These are phyloP conservation scores for Pentalonia nigronervosa DNA, from an alignment of 1,140 invertebrate genomes.

Conservation along the genomic window DNA sequence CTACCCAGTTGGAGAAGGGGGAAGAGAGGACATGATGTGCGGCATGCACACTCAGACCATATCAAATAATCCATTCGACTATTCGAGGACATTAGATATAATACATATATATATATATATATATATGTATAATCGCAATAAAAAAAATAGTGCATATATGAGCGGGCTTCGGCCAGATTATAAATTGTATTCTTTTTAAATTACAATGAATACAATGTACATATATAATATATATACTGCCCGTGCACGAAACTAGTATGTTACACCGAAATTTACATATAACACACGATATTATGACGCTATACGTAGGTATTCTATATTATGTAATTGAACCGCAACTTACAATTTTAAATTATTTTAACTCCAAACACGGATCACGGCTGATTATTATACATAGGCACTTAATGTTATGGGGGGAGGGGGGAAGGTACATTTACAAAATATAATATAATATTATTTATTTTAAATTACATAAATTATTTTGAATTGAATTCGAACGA, in stretches of 20 bases:
- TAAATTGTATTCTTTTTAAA: background rate
- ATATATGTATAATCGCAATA: constrained; percentile 33
- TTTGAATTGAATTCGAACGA: background rate
- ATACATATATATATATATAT: too few species aligned
- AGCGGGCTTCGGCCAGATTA: background rate
- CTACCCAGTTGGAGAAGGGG: background rate
- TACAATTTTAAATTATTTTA: background rate
- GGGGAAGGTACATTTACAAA: too few species aligned
- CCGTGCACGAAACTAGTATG: background rate
- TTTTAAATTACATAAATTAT: background rate
- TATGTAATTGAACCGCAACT: background rate
- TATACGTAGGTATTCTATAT: background rate
- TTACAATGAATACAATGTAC: background rate
- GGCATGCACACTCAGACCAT: background rate
- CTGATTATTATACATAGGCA: background rate
- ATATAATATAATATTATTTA: background rate
- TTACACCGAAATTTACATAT: background rate
- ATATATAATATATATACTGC: background rate
- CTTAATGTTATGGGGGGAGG: background rate
- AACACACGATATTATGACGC: background rate
- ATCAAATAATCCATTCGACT: constrained; percentile 1
- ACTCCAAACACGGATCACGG: background rate
- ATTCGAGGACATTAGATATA: constrained; percentile 7
- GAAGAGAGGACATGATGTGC: background rate
- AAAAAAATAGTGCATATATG: constrained; percentile 20